Base-by-base conservation (phyloP, 2,113 vertebrate species). In the Corapipo altera region DNA sequence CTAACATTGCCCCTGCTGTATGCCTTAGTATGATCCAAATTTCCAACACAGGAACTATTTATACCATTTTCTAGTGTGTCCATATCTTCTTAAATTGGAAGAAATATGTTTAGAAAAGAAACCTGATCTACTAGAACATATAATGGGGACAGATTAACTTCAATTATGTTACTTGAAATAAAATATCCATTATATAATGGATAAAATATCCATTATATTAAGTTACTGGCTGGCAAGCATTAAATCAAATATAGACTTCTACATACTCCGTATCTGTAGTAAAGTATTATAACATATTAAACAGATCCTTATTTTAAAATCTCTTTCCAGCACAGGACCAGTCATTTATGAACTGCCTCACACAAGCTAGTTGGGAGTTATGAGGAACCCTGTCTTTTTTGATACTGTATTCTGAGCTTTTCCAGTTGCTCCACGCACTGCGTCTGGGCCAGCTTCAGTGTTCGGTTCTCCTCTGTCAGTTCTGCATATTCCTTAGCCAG, bases 381-480 rank as follows among this genome's bases (percentile, higher is more conserved):
- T 66, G 98, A 99, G 37, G 99, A 99, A 55, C 99, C 98, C 96
- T 98, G 99, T 80, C 98, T 98, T 81, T 98, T 99, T 88, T 97
- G 98, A 93, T 97, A 98, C 97, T 98, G 98, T 96, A 98, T 98
- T 94, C 99, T 98, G 72, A 99, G 98, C 51, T 98, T 99, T 96
- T 99, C 99, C 94, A 99, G 98, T 92, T 99, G 99, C 93, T 98
- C 98, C 57, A 98, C 98, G 14, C 99, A 98, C 86, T 99, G 98
- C 0, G 98, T 98, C 97, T 99, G 99, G 91, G 98, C 98, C 79
- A 98, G 95, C 97, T 98, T 98, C 97, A 99, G 95, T 5, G 97
- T 98, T 94, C 97, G 98, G 90, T 99, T 99, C 98, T 99, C 99
- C 93, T 99, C 99, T 3, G 98, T 98, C 66, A 99, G 98, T 33